Evolutionary conservation across 2,113 vertebrate species (phyloP), one percentile per base, ranked within the genome.

Genomic region (Coryphaenoides rupestris): DNA sequence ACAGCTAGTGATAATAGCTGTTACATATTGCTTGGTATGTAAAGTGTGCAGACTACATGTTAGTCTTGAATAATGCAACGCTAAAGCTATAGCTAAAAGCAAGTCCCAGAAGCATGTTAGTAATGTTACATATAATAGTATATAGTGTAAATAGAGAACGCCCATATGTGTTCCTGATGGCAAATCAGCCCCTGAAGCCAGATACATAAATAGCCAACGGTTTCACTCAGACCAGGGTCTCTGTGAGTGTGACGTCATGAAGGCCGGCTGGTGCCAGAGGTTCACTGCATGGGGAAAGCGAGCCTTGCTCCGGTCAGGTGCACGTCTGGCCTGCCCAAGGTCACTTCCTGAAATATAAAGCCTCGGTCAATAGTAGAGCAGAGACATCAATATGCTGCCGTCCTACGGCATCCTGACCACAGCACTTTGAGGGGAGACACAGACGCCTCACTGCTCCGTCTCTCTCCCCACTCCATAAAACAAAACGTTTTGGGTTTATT

Each of bases 331-430:
- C 70, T 68, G 62, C 62, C 64, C 86, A 87, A 86, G 81, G 85
- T 87, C 80, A 84, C 73, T 89, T 90, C 84, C 85, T 86, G 82
- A 89, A 86, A 86, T 78, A 79, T 69, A 82, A 78, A 82, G 72
- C 6, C 40, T 22, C 14, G 12, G 33, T 83, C 82, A 62, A 83
- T 83, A 86, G 75, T 40, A 40, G 9, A 40, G 7, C 47, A 16
- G 15, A n/a, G 47, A 49, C 15, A 50, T 50, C 47, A 50, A 50
- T 50, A 50, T 50, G 47, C 47, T 50, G 14, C 33, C 47, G 17
- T 50, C 47, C 47, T 50, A 50, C 47, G 17, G 9, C 17, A 4
- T 50, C 13, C 13, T 45, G 13, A 12, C 5, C 5, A 12, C 5
- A 6, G 16, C 15, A 50, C 47, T 45, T 5, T 50, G 15, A 50